Conservation (phyloP, 2,888 invertebrate species). For the Nephrotoma appendiculata region DNA sequence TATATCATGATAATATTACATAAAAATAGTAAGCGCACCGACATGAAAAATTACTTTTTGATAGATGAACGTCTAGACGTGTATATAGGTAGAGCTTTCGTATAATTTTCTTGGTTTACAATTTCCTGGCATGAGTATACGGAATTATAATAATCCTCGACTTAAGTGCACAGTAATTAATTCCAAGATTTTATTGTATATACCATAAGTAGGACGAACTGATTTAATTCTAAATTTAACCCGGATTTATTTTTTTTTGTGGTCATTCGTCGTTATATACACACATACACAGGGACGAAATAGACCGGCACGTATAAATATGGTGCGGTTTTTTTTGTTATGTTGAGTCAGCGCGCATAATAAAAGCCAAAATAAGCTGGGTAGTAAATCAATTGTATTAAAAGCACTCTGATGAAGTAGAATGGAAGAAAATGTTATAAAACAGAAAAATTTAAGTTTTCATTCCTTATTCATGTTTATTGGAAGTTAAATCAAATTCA, state of each 20-base stretch:
- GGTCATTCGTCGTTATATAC: background rate
- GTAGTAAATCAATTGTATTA: background rate
- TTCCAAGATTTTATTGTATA: background rate
- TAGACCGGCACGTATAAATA: too few relatives aligned
- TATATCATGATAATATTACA: background rate
- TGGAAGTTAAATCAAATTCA: background rate
- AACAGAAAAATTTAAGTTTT: background rate
- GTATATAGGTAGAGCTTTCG: background rate
- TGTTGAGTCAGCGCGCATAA: background rate
- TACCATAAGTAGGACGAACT: background rate
- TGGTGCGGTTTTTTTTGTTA: background rate
- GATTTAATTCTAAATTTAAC: background rate
- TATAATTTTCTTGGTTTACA: background rate
- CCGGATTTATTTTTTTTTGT: background rate
- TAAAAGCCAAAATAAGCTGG: background rate
- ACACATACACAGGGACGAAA: background rate
- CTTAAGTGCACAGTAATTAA: background rate
- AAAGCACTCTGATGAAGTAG: background rate
- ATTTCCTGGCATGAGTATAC: background rate
- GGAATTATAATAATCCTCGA: background rate
- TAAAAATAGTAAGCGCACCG: background rate
- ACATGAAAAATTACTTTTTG: background rate
- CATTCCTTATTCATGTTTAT: background rate
- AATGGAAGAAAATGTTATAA: background rate
- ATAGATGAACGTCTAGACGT: background rate